Base-by-base conservation (phyloP, 2,888 invertebrate species). In the Caenorhabditis doughertyi region DNA sequence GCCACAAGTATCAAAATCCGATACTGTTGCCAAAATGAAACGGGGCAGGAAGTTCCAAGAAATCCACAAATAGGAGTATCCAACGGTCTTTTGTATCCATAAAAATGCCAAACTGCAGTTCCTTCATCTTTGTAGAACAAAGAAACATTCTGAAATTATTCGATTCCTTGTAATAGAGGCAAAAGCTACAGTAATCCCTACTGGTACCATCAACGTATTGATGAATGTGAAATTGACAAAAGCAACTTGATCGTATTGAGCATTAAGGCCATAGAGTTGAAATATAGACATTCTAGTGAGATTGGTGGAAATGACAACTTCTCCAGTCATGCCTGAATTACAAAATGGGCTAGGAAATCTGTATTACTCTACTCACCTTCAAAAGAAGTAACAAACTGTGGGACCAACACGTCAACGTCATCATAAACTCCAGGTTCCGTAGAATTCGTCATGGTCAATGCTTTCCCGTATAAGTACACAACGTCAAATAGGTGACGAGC, bases 401-500 rank as follows among this genome's bases (percentile, higher is more conserved):
- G 73, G 9, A 56, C 39, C 7, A 67, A 18, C 4, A 35, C 51
- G 35, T 70, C 32, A 18, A 67, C 32, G 53, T 74, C 53, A 21
- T 56, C 65, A 42, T 79, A 77, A 9, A 77, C 70, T n/a, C 13
- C 27, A 4, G 70, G 62, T 62, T 62, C 25, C n/a, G 70, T 77
- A 4, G 77, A 70, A 32, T 77, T 77, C 3, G 70, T 70, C 18
- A 29, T 23, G 0, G 60, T 79, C 53, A 89, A 55, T 67, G 80
- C 86, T 29, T 82, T 49, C 11, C 83, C 89, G 56, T 89, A 89
- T 9, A 88, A 67, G 56, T 89, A 89, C 51, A 89, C 79, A 18
- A 84, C 84, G 55, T 89, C 89, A 60, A 86, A 83, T 0, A 89
- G 76, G 32, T 85, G 86, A 2, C 87, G 83, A 3, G 89, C 79